Conservation (phyloP, 2,888 invertebrate genomes). For the Celastrina argiolus region DNA sequence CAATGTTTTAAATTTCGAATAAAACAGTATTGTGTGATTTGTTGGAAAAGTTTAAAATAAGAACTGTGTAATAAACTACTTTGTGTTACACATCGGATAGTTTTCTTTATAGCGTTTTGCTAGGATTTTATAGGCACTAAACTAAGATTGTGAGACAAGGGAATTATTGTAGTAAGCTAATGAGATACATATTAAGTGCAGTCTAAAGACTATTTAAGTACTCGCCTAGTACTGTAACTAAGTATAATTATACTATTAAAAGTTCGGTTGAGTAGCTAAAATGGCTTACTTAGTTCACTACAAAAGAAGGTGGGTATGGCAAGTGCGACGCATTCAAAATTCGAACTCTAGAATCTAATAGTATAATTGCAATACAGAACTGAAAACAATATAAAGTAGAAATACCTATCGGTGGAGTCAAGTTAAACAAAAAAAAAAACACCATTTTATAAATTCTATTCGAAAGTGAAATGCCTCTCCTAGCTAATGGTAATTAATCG, state of each 20-base stretch:
- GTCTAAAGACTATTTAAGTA: no score
- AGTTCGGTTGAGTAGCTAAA: no score
- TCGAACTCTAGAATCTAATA: no score
- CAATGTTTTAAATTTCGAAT: not conserved
- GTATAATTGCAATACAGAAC: no score
- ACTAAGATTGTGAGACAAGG: not conserved
- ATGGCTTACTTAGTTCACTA: no score
- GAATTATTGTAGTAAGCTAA: not conserved
- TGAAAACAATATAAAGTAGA: not conserved
- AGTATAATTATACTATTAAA: no score
- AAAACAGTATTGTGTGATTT: no score
- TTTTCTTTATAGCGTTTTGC: not conserved
- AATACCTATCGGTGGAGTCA: not conserved
- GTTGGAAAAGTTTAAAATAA: not conserved
- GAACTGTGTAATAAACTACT: not conserved
- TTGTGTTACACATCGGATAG: not conserved
- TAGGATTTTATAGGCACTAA: not conserved
- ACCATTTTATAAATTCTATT: not conserved
- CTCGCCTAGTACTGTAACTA: no score
- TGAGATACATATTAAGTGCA: no score
- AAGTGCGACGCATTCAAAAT: no score
- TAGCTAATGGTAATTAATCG: not conserved
- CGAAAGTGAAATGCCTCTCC: not conserved
- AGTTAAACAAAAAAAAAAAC: not conserved
- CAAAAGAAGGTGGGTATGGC: no score